phyloP scores from a whole-genome alignment of 2,888 invertebrate genomes.

The Drosophila phalerata region DNA sequence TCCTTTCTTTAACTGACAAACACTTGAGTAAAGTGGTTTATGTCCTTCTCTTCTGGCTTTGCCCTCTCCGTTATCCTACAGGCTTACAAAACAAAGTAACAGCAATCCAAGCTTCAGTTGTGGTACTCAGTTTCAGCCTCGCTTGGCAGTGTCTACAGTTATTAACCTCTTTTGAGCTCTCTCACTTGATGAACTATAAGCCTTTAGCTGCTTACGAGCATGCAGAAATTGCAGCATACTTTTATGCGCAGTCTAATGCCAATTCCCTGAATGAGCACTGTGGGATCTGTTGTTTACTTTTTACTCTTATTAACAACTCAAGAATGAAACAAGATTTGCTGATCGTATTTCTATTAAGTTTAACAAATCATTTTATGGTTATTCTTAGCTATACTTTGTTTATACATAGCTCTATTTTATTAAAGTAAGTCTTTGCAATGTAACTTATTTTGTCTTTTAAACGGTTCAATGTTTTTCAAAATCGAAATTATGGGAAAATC shows the following conservation, averaged over 20 bases:
- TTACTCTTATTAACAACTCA: neutral
- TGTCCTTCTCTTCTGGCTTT: neutral
- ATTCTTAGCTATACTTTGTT: no score
- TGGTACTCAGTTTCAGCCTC: constrained; percentile 31
- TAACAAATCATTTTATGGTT: no score
- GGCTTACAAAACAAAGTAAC: constrained; percentile 18
- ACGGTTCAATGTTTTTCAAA: no score
- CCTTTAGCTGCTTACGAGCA: constrained; percentile 42
- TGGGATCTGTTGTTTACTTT: neutral
- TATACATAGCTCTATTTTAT: no score
- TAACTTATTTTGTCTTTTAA: no score
- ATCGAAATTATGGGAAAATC: no score
- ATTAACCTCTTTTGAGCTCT: constrained; percentile 62
- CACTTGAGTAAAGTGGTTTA: constrained; percentile 1
- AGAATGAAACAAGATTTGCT: no score
- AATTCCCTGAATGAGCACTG: neutral
- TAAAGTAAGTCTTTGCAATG: no score
- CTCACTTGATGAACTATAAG: constrained; percentile 52
- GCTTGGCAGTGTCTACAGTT: constrained; percentile 41
- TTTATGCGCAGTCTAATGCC: constrained; percentile 10
- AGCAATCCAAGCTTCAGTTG: constrained; percentile 28
- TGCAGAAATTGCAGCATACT: constrained; percentile 45
- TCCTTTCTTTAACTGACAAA: neutral
- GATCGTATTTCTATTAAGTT: no score
- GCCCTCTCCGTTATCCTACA: neutral